These are phyloP conservation scores for Psittacula echo DNA, from an alignment of 2,797 vertebrate genomes.

Conservation along the genomic window DNA sequence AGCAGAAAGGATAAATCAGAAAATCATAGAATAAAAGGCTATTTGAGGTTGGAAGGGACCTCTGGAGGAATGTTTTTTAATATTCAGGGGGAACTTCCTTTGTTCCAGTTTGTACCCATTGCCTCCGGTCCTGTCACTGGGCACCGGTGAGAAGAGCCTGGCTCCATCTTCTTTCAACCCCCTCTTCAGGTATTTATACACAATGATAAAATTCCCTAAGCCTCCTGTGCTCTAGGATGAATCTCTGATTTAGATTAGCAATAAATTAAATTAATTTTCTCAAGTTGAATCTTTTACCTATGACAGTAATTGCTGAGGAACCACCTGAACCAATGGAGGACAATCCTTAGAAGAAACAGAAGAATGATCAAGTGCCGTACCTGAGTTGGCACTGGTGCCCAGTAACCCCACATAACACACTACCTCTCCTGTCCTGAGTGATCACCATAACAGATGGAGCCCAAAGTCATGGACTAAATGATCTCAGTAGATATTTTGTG, in stretches of 20 bases:
- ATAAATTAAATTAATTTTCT: background rate
- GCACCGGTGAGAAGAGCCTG: background rate
- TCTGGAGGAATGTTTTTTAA: background rate
- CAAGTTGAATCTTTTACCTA: background rate
- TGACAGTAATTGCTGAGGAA: background rate
- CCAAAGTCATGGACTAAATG: background rate
- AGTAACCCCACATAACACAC: background rate
- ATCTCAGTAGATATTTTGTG: background rate
- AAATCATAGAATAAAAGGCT: background rate
- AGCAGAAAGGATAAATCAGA: background rate
- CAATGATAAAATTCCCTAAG: background rate
- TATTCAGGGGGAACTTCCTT: accelerated
- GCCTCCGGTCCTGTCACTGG: background rate
- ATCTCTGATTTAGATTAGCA: background rate
- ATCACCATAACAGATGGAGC: background rate
- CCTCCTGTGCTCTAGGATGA: background rate
- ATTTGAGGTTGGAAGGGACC: background rate
- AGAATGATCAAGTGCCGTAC: background rate
- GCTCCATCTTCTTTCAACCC: background rate
- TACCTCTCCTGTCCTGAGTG: background rate
- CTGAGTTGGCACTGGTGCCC: background rate
- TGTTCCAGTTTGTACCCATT: background rate
- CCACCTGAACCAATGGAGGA: background rate
- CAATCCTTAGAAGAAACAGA: background rate
- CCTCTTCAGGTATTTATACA: background rate